Evolutionary conservation across 1,140 invertebrate genomes (phyloP).

Genomic region (Panagrolaimus sp.): DNA sequence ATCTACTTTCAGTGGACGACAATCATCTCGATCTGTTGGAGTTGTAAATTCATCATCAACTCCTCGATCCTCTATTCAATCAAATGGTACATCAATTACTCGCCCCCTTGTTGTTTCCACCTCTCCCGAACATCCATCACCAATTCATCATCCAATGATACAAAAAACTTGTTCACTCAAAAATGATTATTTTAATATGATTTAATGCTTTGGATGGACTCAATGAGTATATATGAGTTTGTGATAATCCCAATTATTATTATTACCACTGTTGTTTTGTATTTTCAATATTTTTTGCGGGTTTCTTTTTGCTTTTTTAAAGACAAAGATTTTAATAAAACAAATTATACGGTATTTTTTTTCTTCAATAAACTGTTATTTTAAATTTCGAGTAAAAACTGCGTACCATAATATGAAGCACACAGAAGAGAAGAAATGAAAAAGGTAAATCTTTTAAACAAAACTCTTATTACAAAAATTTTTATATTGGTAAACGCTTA

Average conservation of each 20-base stretch:
- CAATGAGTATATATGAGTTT: neutral
- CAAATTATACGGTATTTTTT: neutral
- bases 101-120: neutral
- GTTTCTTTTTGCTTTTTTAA: neutral
- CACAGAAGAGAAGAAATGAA: too few relatives aligned
- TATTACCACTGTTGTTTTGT: conserved; percentile 9
- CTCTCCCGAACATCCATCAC: neutral
- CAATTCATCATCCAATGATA: conserved; percentile 2
- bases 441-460: too few relatives aligned
- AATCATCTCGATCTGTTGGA: neutral
- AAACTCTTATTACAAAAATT: too few relatives aligned
- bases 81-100: neutral
- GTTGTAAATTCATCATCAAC: neutral
- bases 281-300: neutral
- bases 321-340: neutral
- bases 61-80: too few relatives aligned
- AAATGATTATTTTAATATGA: neutral
- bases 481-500: too few relatives aligned
- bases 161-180: conserved; percentile 3
- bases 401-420: too few relatives aligned
- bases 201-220: neutral
- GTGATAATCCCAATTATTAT: neutral
- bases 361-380: neutral
- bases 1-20: neutral
- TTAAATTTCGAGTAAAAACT: too few relatives aligned